A percentile compares a stretch with the other conserved stretches of the same genome.
phyloP scores from a whole-genome alignment of 2,797 vertebrate genomes.

The Nannoperca obscura region DNA sequence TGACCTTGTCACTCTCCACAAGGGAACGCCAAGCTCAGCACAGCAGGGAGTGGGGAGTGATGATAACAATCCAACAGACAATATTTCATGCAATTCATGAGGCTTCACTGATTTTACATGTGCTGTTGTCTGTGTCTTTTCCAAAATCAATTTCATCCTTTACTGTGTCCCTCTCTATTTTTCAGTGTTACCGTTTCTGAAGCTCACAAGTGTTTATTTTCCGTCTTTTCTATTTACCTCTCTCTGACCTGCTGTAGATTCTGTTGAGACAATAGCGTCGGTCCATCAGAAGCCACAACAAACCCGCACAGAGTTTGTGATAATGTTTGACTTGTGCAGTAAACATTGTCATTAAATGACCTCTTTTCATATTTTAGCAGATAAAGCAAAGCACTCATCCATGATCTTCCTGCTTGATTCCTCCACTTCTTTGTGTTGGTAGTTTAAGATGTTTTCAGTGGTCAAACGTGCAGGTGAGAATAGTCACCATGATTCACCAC shows the following conservation, averaged over 20 bases:
- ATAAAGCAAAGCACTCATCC: background rate
- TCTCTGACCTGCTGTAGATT: slow-evolving; percentile 22
- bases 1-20: background rate
- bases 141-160: background rate
- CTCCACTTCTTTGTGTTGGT: background rate
- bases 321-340: slow-evolving; percentile 11
- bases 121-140: background rate
- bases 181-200: background rate
- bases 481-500: background rate
- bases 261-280: slow-evolving; percentile 11
- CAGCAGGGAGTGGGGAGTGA: background rate
- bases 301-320: background rate
- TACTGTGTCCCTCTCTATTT: background rate
- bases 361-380: slow-evolving; percentile 9
- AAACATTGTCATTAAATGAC: slow-evolving; percentile 15
- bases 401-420: background rate
- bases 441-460: background rate
- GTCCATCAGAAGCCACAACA: slow-evolving; percentile 26
- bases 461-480: background rate
- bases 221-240: slow-evolving; percentile 13
- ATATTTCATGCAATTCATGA: background rate
- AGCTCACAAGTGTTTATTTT: slow-evolving; percentile 17
- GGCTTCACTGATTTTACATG: background rate
- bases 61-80: background rate
- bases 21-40: background rate